Evolutionary conservation across 2,888 invertebrate species (phyloP).

Genomic region (Caenorhabditis imperialis): DNA sequence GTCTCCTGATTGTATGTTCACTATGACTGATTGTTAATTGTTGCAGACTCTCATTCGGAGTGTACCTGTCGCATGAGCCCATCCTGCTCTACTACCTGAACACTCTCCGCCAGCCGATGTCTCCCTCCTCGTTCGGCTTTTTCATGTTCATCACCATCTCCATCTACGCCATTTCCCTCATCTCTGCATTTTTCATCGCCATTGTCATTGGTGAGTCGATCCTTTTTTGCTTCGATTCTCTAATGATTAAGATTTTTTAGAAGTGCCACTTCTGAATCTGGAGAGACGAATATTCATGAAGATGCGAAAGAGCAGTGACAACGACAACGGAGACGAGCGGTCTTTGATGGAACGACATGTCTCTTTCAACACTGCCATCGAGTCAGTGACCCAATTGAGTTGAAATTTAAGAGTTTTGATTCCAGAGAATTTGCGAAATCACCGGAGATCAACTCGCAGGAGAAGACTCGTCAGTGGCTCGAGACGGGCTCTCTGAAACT

Average conservation of each 20-base stretch:
- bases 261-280: slow-evolving; percentile 53
- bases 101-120: slow-evolving; percentile 53
- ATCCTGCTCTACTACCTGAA: slow-evolving; percentile 58
- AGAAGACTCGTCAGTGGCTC: slow-evolving; percentile 54
- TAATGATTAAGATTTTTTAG: slow-evolving; percentile 9
- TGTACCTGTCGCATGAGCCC: slow-evolving; percentile 67
- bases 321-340: background rate
- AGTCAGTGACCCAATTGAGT: no score
- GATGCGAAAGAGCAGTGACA: slow-evolving; percentile 20
- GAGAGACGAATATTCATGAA: slow-evolving; percentile 55
- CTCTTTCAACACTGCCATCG: slow-evolving; percentile 32
- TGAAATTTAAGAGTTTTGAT: background rate
- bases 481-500: slow-evolving; percentile 18
- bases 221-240: background rate
- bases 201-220: slow-evolving; percentile 49
- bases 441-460: slow-evolving; percentile 26
- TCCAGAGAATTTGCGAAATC: background rate
- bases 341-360: slow-evolving; percentile 27
- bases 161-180: slow-evolving; percentile 44
- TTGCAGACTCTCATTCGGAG: slow-evolving; percentile 63
- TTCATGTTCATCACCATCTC: slow-evolving; percentile 53
- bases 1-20: background rate
- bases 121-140: slow-evolving; percentile 44
- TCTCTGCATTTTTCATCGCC: slow-evolving; percentile 55
- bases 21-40: no score